Base-by-base conservation (phyloP, 2,797 vertebrate genomes). In the Helarctos malayanus region DNA sequence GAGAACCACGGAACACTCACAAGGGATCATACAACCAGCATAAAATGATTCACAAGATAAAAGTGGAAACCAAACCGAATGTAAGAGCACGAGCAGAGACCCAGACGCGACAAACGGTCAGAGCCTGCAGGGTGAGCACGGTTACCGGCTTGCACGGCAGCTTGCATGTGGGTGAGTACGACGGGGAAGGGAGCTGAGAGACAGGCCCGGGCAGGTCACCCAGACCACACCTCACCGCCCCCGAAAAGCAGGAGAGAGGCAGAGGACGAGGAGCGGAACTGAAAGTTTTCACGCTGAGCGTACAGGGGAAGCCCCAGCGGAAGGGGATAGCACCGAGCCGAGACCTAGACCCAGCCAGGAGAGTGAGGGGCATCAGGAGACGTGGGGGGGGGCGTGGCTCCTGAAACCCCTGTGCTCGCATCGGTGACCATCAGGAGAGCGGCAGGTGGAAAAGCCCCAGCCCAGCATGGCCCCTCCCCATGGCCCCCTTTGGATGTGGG, bases 371-470 rank as follows among this genome's bases (percentile, higher is more conserved):
- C 25, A 7, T 29, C 8, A 2, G 27, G 41, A 80, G 45, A 5
- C 6, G 7, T 16, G 9, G 1, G 4, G 7, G 7, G 32, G 41
- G 41, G 41, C n/a, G 5, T 38, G 21, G 7, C 19, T 63, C 63
- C 32, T 2, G 4, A 49, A 4, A 7, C 41, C 25, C 27, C 19
- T 15, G 1, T 23, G 7, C 25, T 9, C 47, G 65, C 23, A 59
- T 32, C 71, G 41, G 57, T 79, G 32, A 47, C 2, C 11, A 7
- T 8, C 5, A 14, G 32, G 12, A 1, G 38, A 65, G 83, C 18
- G 0, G 0, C 11, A 2, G 29, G 7, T 0, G 0, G 15, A 25
- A 69, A 19, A 14, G 18, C 52, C 38, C n/a, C 47, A 19, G 27
- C 49, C 11, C 52, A 41, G 65, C 65, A 2, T 1, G 9, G 68